Base-by-base conservation (phyloP, 2,113 vertebrate species). In the Dascyllus trimaculatus region DNA sequence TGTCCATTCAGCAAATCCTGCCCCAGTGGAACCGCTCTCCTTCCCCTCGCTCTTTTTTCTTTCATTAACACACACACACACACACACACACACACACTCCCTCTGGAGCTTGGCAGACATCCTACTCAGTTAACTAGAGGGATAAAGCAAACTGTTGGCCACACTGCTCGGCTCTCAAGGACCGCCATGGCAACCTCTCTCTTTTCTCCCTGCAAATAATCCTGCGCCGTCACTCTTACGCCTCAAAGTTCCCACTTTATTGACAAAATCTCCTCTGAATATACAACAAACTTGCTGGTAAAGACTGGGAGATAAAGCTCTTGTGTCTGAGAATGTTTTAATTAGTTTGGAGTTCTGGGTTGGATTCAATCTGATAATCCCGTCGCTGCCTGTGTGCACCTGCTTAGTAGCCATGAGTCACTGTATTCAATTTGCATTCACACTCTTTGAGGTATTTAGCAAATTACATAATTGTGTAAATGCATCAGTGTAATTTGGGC, bases 401-500 rank as follows among this genome's bases (percentile, higher is more conserved):
- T 83, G 61, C 46, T 38, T 10, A 14, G 48, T 35, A 73, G 64
- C 75, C 59, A 13, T 32, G 67, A 87, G 56, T 77, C 80, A 71
- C 71, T 32, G 35, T 69, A 71, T 85, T 76, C 54, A 72, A 79
- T 81, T 79, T 84, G 38, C 67, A 75, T 83, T 54, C 57, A 17
- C 56, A 17, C 74, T n/a, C 29, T 79, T 81, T 51, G 14, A 81
- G 72, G 63, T 71, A 67, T 84, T 79, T 73, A 68, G 38, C 63
- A 79, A 80, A 84, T 88, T 59, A 69, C 52, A 74, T 86, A 86
- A 88, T 75, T 86, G 68, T 71, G 63, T 54, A 70, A 86, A 87
- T 51, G 9, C 73, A 66, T 59, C 45, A 46, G 48, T 67, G 65
- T 80, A 11, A 70, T 70, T 86, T 66, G 18, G 26, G 71, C 69